Evolutionary conservation across 1,140 invertebrate genomes (phyloP).

Genomic region (Anadara kagoshimensis): DNA sequence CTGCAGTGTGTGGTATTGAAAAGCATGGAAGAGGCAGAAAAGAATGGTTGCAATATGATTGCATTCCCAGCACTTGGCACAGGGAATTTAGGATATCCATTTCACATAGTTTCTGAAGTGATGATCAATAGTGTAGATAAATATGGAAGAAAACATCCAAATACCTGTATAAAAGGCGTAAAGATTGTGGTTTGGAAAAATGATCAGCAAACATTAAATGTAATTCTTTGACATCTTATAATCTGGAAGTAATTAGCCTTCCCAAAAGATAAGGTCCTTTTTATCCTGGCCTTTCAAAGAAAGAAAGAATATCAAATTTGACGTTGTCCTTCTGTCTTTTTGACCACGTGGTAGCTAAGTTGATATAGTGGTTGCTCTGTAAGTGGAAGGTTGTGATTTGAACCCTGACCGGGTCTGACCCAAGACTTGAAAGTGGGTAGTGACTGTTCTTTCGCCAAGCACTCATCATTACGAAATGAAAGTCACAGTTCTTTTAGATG

Average conservation of each 20-base stretch:
- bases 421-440: no score
- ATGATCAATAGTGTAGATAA: slow-evolving; percentile 40
- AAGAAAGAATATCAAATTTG: no score
- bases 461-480: no score
- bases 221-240: slow-evolving; percentile 3
- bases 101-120: slow-evolving; percentile 37
- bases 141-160: slow-evolving; percentile 21
- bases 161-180: slow-evolving; percentile 31
- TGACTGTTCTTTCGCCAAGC: no score
- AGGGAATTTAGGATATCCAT: slow-evolving; percentile 45
- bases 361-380: no score
- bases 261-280: not conserved
- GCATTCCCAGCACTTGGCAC: slow-evolving; percentile 55
- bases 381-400: no score
- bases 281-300: no score
- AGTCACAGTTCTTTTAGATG: no score
- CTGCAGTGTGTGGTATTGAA: slow-evolving; percentile 19
- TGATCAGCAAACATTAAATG: slow-evolving; percentile 37
- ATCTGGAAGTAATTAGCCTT: not conserved
- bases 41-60: slow-evolving; percentile 10
- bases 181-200: slow-evolving; percentile 44
- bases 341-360: no score
- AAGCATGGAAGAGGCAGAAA: slow-evolving; percentile 26
- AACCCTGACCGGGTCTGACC: no score
- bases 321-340: no score